These are phyloP conservation scores for Antitype chi DNA, from an alignment of 2,888 invertebrate species.

Conservation along the genomic window DNA sequence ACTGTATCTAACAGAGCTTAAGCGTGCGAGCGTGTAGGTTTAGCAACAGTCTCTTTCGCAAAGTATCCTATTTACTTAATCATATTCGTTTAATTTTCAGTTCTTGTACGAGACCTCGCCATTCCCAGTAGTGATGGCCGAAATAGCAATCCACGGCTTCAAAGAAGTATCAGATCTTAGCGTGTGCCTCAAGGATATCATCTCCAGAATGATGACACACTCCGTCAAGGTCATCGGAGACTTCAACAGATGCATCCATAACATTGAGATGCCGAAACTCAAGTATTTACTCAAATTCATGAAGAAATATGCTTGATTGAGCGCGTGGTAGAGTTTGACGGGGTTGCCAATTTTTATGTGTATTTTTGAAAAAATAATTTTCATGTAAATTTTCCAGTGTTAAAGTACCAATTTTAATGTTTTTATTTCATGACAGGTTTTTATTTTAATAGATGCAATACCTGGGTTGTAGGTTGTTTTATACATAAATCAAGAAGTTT, in stretches of 20 bases:
- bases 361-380: slow-evolving; percentile 16
- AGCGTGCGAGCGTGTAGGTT: neutral
- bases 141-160: slow-evolving; percentile 88
- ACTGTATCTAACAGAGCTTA: neutral
- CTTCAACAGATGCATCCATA: slow-evolving; percentile 88
- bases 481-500: neutral
- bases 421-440: neutral
- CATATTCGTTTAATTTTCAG: slow-evolving; percentile 73
- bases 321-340: slow-evolving; percentile 3
- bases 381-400: slow-evolving; percentile 1
- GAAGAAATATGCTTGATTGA: slow-evolving; percentile 86
- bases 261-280: slow-evolving; percentile 88
- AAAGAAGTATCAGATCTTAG: slow-evolving; percentile 88
- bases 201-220: slow-evolving; percentile 88
- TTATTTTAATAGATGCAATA: neutral
- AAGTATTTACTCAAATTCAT: slow-evolving; percentile 88
- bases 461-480: neutral
- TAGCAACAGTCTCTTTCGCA: too few relatives aligned
- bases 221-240: slow-evolving; percentile 89
- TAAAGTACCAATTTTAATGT: neutral
- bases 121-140: slow-evolving; percentile 88
- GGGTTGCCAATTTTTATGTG: slow-evolving; percentile 28
- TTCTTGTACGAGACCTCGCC: slow-evolving; percentile 88
- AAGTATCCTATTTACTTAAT: neutral
- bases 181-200: slow-evolving; percentile 87